Evolutionary conservation across 2,888 invertebrate genomes (phyloP).

Genomic region (Acanthopleura granulata): DNA sequence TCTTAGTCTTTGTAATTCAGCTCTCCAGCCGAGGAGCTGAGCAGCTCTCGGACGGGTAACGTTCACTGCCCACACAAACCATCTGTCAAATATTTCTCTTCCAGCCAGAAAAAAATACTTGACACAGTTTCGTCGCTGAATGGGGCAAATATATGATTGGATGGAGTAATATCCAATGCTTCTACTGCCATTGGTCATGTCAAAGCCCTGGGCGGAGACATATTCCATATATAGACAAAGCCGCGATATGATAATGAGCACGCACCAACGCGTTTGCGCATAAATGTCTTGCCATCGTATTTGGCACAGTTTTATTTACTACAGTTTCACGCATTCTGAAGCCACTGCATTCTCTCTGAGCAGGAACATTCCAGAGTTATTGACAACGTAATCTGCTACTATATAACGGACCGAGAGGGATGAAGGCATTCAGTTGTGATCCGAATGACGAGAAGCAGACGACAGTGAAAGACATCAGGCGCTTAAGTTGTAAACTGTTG

Average conservation of each 20-base stretch:
- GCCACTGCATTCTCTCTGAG: background rate
- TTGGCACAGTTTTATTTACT: slow-evolving; percentile 16
- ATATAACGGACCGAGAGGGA: background rate
- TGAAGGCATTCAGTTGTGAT: background rate
- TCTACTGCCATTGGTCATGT: background rate
- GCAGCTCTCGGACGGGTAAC: background rate
- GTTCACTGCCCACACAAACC: background rate
- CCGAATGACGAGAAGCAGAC: no score
- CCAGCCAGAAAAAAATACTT: background rate
- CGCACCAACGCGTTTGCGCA: background rate
- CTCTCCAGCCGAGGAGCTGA: background rate
- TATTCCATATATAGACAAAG: background rate
- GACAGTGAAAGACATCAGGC: no score
- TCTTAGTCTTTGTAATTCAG: background rate
- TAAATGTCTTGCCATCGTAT: background rate
- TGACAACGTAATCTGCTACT: slow-evolving; percentile 7
- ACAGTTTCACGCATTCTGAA: slow-evolving; percentile 13
- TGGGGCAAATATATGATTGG: slow-evolving; percentile 5
- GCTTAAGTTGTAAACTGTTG: no score
- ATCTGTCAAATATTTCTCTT: background rate
- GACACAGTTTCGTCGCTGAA: slow-evolving; percentile 6
- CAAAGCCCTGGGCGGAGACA: background rate
- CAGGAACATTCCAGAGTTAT: slow-evolving; percentile 9
- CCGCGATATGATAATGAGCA: background rate
- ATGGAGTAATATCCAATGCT: no score